These are phyloP conservation scores for Pterobdella sp. DNA, from an alignment of 2,888 invertebrate genomes.

Conservation along the genomic window DNA sequence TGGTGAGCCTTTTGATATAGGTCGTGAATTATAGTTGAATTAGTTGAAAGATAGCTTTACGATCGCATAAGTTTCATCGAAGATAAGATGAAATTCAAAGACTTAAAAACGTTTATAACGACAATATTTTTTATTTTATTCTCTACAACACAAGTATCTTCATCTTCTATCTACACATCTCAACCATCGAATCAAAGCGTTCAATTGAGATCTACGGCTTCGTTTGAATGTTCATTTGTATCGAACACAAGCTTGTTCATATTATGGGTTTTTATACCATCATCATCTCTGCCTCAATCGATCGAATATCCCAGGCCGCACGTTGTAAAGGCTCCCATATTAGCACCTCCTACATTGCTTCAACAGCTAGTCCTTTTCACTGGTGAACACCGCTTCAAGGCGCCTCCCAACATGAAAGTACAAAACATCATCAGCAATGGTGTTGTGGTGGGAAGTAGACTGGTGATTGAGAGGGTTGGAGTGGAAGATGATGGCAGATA, in stretches of 20 bases:
- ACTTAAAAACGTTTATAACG: too few species aligned
- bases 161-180: not conserved
- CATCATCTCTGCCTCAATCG: not conserved
- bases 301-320: not conserved
- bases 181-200: not conserved
- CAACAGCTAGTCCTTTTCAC: not conserved
- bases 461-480: slow-evolving; percentile 8
- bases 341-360: not conserved
- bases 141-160: too few species aligned
- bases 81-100: too few species aligned
- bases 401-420: not conserved
- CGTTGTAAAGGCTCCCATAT: not conserved
- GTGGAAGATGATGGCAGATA: not conserved
- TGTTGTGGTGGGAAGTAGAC: slow-evolving; percentile 6
- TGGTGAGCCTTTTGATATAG: too few species aligned
- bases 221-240: not conserved
- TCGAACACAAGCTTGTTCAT: not conserved
- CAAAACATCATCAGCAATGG: not conserved
- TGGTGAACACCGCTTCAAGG: slow-evolving; percentile 3
- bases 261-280: not conserved
- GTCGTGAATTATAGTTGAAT: too few species aligned
- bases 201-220: not conserved
- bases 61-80: too few species aligned
- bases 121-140: too few species aligned
- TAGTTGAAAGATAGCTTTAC: too few species aligned